Evolutionary conservation across 2,113 vertebrate species (phyloP).

Genomic region (Paraplagusia blochii): DNA sequence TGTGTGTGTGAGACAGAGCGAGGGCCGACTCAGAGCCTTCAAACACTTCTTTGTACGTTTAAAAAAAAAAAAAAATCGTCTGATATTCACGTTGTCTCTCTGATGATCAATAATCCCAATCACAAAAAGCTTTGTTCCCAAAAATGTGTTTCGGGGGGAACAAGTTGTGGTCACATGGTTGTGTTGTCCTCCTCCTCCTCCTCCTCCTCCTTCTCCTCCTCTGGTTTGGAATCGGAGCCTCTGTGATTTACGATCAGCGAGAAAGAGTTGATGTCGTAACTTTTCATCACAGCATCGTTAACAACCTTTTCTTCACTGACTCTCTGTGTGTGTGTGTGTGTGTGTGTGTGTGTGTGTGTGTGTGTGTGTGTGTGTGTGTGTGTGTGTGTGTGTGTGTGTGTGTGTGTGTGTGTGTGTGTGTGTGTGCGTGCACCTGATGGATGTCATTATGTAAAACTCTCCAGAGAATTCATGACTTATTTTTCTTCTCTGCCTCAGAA

Average conservation of each 20-base stretch:
- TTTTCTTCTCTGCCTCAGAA: background rate
- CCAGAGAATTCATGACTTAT: slow-evolving; percentile 21
- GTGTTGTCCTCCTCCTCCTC: background rate
- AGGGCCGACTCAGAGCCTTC: too few relatives aligned
- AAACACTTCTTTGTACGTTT: too few relatives aligned
- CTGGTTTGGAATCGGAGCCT: slow-evolving; percentile 46
- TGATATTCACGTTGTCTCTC: too few relatives aligned
- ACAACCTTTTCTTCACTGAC: slow-evolving; percentile 32
- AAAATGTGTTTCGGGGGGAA: too few relatives aligned
- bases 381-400: slow-evolving; percentile 10
- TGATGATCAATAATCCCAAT: too few relatives aligned
- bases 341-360: slow-evolving; percentile 1
- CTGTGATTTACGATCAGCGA: slow-evolving; percentile 47
- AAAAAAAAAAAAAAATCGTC: too few relatives aligned
- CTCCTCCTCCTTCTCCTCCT: slow-evolving; percentile 8
- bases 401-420: slow-evolving; percentile 5
- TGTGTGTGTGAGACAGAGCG: background rate
- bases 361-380: background rate
- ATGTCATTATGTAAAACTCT: slow-evolving; percentile 29
- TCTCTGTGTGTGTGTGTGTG: slow-evolving; percentile 13
- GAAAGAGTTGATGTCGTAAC: slow-evolving; percentile 48
- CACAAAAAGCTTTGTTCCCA: too few relatives aligned
- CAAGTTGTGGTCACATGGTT: too few relatives aligned
- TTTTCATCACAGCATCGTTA: slow-evolving; percentile 53
- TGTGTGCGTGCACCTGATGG: slow-evolving; percentile 35